A percentile compares a stretch with the other conserved stretches of the same genome.
Conservation (phyloP, 2,888 invertebrate genomes). For the Frankliniella intonsa region DNA sequence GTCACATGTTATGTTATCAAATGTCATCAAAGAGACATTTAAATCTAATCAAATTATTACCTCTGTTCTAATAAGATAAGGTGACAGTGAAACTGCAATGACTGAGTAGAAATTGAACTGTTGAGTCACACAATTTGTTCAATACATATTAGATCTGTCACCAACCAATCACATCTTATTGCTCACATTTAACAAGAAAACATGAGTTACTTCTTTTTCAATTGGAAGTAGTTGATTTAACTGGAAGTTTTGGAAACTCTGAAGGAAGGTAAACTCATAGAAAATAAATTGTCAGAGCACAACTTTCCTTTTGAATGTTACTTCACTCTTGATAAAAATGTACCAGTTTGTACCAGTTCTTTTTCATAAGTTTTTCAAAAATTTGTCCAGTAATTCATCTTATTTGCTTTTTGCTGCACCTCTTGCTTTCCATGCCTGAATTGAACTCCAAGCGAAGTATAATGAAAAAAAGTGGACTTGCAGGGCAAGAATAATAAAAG, state of each 20-base stretch:
- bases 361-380: background rate
- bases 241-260: too few relatives aligned
- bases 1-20: background rate
- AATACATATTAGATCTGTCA: too few relatives aligned
- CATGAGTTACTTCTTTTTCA: background rate
- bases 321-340: background rate
- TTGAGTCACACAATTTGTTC: background rate
- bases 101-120: background rate
- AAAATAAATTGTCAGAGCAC: background rate
- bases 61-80: background rate
- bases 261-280: too few relatives aligned
- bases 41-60: background rate
- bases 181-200: background rate
- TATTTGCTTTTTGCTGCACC: conserved; percentile 68
- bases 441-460: conserved; percentile 75
- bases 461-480: conserved; percentile 86
- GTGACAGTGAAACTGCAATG: background rate
- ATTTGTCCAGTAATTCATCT: conserved; percentile 36
- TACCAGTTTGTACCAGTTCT: background rate
- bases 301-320: background rate
- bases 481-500: conserved; percentile 76
- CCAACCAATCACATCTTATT: too few relatives aligned
- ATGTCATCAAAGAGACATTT: background rate
- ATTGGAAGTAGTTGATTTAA: background rate
- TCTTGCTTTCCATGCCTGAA: conserved; percentile 77